Evolutionary conservation across 2,888 invertebrate species (phyloP), one percentile per base, ranked within the genome.

Genomic region (Nephrocerus scutellatus): DNA sequence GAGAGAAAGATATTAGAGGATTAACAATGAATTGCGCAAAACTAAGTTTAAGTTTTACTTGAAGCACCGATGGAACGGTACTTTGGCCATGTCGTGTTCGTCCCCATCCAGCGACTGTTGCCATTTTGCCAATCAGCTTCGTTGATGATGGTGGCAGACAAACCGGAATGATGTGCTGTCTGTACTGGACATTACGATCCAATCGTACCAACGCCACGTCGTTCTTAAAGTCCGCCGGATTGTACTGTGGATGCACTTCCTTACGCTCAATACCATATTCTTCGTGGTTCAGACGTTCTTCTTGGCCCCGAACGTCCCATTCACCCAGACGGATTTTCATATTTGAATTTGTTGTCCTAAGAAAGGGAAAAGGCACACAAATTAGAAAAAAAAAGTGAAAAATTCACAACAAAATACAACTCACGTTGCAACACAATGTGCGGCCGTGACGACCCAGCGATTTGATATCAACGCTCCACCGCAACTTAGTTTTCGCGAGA

Each of bases 71-170:
- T 2, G 91, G 91, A 6, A 90, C 89, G 0, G 89, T 86, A 51
- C 80, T 83, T 68, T 85, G 83, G 21, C 91, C 91, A 56, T 91
- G 90, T 30, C 88, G 73, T 2, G 90, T 91, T 16, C 92, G 71
- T 0, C 92, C 92, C 92, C 92, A 93, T 2, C 92, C 92, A 0
- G 84, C 88, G 0, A 92, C 92, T 0, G 91, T 91, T 28, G 90
- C 92, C 70, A 84, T 84, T 59, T 84, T 84, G 2, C 92, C 91
- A 0, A 85, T 79, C 14, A 91, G 64, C 61, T 88, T 90, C 46
- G 84, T 72, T 59, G 76, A 76, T 51, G 77, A 79, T 41, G 78
- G 82, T 13, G 93, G 92, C 25, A 93, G 70, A 61, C 93, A 93
- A 6, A 93, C 91, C 2, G 92, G 92, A 30, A 92, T 72, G 47